Conservation (phyloP, 1,140 invertebrate genomes). For the Drosophila littoralis region DNA sequence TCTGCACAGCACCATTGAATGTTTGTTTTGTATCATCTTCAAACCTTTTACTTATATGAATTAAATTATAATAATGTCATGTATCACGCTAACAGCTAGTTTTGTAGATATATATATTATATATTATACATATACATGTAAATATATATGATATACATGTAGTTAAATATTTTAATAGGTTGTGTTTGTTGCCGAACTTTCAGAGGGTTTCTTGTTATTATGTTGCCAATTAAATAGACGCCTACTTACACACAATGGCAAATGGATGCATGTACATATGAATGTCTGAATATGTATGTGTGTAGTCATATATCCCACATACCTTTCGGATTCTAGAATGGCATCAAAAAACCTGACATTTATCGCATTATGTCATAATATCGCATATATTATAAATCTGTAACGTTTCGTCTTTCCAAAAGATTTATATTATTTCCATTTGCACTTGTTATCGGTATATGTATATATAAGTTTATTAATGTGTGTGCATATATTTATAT, state of each 20-base stretch:
- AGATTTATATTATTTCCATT: conserved; percentile 15
- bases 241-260: conserved; percentile 46
- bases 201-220: conserved; percentile 51
- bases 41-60: conserved; percentile 64
- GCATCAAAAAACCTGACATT: conserved; percentile 15
- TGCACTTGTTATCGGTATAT: conserved; percentile 1
- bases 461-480: not conserved
- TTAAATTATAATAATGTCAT: conserved; percentile 74
- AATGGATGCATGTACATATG: conserved; percentile 21
- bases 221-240: conserved; percentile 49
- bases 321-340: not conserved
- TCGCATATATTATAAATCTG: not conserved
- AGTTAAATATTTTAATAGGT: conserved; percentile 61
- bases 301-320: conserved; percentile 20
- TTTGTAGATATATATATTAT: conserved; percentile 21
- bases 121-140: no score
- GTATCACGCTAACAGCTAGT: conserved; percentile 78
- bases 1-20: conserved; percentile 24
- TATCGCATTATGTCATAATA: conserved; percentile 9
- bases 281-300: conserved; percentile 38
- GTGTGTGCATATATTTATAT: conserved; percentile 9
- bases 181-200: conserved; percentile 25
- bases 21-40: conserved; percentile 65
- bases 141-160: not conserved
- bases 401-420: not conserved